Evolutionary conservation across 2,113 vertebrate genomes (phyloP).

Genomic region (Columba janthina): DNA sequence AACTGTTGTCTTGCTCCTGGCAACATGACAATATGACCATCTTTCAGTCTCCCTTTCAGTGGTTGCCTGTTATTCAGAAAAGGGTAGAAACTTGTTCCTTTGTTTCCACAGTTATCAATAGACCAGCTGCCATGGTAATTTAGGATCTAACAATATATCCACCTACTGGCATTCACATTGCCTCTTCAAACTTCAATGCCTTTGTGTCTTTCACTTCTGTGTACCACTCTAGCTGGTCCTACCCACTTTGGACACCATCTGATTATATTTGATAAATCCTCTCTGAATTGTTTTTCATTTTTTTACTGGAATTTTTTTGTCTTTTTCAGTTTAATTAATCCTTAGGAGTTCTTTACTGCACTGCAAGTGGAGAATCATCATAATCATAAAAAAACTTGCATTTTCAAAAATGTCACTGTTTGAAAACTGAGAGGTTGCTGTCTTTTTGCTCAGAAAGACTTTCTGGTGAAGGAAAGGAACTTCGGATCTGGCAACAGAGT

Average conservation of each 20-base stretch:
- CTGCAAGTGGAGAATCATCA: neutral
- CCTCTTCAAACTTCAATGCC: neutral
- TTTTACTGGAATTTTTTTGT: neutral
- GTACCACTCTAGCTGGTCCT: neutral
- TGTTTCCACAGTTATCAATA: neutral
- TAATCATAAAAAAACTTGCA: neutral
- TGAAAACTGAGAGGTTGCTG: neutral
- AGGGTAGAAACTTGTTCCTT: neutral
- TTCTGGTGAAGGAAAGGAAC: neutral
- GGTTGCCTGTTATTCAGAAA: neutral
- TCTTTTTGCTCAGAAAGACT: neutral
- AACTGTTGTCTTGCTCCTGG: neutral
- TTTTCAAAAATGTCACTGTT: neutral
- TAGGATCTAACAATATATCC: neutral
- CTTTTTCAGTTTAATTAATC: neutral
- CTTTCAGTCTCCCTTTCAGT: neutral
- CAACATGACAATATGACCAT: neutral
- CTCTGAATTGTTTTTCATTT: neutral
- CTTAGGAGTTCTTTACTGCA: neutral
- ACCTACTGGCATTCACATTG: neutral
- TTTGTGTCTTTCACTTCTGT: neutral
- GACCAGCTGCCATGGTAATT: neutral
- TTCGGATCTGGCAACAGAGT: neutral
- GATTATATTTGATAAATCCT: neutral
- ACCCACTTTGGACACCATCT: neutral